Evolutionary conservation across 2,113 vertebrate species (phyloP).

Genomic region (Polyodon spathula): DNA sequence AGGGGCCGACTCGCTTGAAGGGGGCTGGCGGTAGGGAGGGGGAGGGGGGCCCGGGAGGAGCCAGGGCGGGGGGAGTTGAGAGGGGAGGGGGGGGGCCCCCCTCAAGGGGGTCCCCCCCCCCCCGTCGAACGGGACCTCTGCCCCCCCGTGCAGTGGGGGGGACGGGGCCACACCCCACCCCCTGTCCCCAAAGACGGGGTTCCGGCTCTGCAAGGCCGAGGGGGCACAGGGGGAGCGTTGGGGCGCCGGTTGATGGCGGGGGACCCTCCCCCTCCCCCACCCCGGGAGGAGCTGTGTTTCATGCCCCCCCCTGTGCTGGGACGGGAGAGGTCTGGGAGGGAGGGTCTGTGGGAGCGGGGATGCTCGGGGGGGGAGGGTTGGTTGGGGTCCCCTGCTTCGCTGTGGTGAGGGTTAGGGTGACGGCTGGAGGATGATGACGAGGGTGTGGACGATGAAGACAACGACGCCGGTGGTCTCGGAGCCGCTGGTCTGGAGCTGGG

Average conservation of each 20-base stretch:
- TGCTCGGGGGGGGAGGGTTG: slow-evolving; percentile 63
- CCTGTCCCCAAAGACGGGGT: no score
- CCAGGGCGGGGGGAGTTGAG: slow-evolving; percentile 43
- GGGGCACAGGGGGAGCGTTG: slow-evolving; percentile 49
- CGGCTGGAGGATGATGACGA: slow-evolving; percentile 21
- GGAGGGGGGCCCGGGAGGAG: slow-evolving; percentile 64
- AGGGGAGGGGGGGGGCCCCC: slow-evolving; percentile 65
- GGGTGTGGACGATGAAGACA: slow-evolving; percentile 14
- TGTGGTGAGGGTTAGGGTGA: no score
- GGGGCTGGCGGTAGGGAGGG: slow-evolving; percentile 77
- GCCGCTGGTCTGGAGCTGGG: slow-evolving; percentile 65
- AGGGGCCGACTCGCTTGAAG: slow-evolving; percentile 63
- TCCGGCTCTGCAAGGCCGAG: slow-evolving; percentile 45
- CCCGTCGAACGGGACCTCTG: no score
- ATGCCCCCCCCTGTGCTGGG: slow-evolving; percentile 54
- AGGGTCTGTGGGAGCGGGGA: slow-evolving; percentile 73
- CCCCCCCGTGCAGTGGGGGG: no score
- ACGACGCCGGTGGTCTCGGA: slow-evolving; percentile 63
- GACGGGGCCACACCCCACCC: no score
- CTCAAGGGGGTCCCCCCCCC: no score
- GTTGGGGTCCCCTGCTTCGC: slow-evolving; percentile 54
- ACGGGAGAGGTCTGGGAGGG: slow-evolving; percentile 76
- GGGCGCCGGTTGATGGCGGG: slow-evolving; percentile 66
- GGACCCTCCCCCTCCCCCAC: no score
- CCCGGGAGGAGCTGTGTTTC: slow-evolving; percentile 82